These are phyloP conservation scores for Eudemis profundana DNA, from an alignment of 2,888 invertebrate species.

Conservation along the genomic window DNA sequence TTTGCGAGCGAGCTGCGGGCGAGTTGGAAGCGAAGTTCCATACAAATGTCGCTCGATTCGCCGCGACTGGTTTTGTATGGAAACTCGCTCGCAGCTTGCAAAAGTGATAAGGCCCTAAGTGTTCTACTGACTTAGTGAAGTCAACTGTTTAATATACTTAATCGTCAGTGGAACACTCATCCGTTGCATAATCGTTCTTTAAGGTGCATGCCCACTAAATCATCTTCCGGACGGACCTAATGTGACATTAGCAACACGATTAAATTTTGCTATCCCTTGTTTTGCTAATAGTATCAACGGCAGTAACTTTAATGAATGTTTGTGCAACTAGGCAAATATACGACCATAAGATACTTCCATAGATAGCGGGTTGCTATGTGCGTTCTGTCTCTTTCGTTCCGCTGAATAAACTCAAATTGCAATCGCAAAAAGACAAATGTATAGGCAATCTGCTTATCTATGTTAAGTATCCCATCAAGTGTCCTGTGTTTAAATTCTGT, in stretches of 20 bases:
- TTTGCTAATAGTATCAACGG: neutral
- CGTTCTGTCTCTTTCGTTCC: neutral
- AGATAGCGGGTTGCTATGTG: neutral
- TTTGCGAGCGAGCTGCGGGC: no score
- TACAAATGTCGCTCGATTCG: no score
- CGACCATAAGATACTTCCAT: neutral
- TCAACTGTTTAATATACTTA: slow-evolving; percentile 7
- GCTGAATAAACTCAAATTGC: neutral
- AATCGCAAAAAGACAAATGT: neutral
- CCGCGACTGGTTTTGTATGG: no score
- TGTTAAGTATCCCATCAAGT: no score
- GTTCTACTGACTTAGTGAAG: slow-evolving; percentile 11
- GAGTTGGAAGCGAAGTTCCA: no score
- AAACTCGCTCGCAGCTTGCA: no score
- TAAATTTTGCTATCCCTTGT: no score
- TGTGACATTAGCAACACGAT: no score
- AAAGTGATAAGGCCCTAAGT: no score
- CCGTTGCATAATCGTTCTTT: no score
- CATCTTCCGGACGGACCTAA: no score
- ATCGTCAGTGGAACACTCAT: slow-evolving; percentile 6
- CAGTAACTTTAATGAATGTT: neutral
- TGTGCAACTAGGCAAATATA: neutral
- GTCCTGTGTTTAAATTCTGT: neutral
- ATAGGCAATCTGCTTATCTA: neutral
- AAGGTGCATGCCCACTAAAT: no score